A percentile compares a stretch with the other conserved stretches of the same genome.
phyloP scores from a whole-genome alignment of 2,797 vertebrate genomes.

The Hephaestus fuliginosus region DNA sequence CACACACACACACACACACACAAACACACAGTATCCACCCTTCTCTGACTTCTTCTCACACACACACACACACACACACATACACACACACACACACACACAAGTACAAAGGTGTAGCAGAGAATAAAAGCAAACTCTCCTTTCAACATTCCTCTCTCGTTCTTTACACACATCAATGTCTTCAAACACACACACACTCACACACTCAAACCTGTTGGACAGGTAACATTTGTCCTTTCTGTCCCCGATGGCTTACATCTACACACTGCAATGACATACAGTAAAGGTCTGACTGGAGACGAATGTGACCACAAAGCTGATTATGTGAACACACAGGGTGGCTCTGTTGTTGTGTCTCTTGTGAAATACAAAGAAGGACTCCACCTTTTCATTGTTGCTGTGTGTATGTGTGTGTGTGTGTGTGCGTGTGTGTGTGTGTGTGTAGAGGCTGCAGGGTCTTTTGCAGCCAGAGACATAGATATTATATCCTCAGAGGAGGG shows the following conservation, averaged over 20 bases:
- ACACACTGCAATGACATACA: not conserved
- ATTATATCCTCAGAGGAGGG: constrained; percentile 48
- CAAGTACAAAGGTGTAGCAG: constrained; percentile 33
- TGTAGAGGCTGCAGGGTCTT: constrained; percentile 15
- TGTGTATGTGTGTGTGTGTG: constrained; percentile 28
- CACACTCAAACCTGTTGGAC: constrained; percentile 60
- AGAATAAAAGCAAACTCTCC: constrained; percentile 32
- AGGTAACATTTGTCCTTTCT: constrained; percentile 50
- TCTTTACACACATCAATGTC: constrained; percentile 12
- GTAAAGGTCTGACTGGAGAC: not conserved
- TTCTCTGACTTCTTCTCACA: not conserved
- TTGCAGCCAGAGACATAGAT: constrained; percentile 58
- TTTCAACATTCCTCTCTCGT: constrained; percentile 47
- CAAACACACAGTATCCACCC: not conserved
- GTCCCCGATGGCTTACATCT: constrained; percentile 17
- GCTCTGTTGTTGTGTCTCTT: constrained; percentile 42
- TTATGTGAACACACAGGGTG: constrained; percentile 24
- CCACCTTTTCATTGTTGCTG: constrained; percentile 24
- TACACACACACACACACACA: constrained; percentile 1
- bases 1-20: constrained; percentile 4
- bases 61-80: constrained; percentile 15
- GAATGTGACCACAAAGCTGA: constrained; percentile 11
- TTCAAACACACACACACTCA: not conserved
- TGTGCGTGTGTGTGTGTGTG: constrained; percentile 28
- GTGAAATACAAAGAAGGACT: constrained; percentile 42